These are phyloP conservation scores for Hoplodrina ambigua DNA, from an alignment of 2,888 invertebrate species.

Conservation along the genomic window DNA sequence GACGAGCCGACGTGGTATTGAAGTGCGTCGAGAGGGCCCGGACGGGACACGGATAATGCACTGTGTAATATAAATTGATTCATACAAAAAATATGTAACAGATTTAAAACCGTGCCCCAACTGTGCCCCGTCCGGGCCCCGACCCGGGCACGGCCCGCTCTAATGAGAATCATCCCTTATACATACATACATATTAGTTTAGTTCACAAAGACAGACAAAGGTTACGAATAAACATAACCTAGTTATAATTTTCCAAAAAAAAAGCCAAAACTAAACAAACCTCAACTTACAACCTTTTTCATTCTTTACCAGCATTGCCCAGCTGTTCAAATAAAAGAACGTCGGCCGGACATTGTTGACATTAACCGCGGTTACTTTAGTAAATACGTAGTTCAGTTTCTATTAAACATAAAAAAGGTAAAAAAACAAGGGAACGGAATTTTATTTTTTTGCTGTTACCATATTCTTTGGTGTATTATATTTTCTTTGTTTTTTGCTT, in stretches of 20 bases:
- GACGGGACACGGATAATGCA: no score
- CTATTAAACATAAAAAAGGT: conserved; percentile 56
- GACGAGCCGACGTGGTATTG: no score
- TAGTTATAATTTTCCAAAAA: conserved; percentile 20
- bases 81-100: no score
- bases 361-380: conserved; percentile 57
- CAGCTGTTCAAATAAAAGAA: conserved; percentile 71
- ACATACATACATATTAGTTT: no score
- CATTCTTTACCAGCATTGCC: conserved; percentile 61
- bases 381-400: conserved; percentile 63
- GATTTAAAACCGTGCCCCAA: no score
- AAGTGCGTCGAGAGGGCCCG: no score
- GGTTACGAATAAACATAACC: neutral
- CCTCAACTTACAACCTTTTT: conserved; percentile 34
- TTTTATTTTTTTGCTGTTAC: conserved; percentile 41
- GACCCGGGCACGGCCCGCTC: no score
- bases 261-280: conserved; percentile 20
- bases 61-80: no score
- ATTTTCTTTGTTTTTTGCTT: conserved; percentile 40
- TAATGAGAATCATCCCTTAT: no score
- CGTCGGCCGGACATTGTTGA: conserved; percentile 60
- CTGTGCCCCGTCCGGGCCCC: no score
- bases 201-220: no score
- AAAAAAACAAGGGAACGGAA: conserved; percentile 33
- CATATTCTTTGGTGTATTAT: conserved; percentile 30